Evolutionary conservation across 2,797 vertebrate species (phyloP), one percentile per base, ranked within the genome.

Genomic region (Falco peregrinus): DNA sequence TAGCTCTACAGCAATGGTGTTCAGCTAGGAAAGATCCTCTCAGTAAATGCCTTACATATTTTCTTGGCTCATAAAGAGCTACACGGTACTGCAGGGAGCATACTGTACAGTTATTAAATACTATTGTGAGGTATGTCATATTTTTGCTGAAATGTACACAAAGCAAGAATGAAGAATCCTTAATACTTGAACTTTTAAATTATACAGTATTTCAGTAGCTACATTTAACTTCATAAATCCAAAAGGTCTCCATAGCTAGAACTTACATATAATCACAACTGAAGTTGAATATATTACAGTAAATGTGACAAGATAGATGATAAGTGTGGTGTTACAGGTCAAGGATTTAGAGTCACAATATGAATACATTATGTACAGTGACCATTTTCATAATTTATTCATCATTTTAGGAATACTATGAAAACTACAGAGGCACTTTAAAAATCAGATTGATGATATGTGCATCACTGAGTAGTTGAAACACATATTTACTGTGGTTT

Each of bases 341-440:
- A 93, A 90, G 61, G 37, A 91, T 81, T 90, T 92, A 84, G 20
- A 92, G 53, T 61, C 67, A 71, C 3, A 4, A 43, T 68, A 33
- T 88, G 78, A 91, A 83, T 68, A 63, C 53, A 93, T 94, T 94
- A 93, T 67, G 26, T 12, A 50, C 31, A 71, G 31, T 64, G 57
- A 79, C 8, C 81, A 80, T 53, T 87, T 91, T 84, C 41, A 91
- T 67, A 39, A 94, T 90, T 88, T 91, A 83, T 87, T 90, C 60
- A 79, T 60, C 48, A n/a, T 51, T 95, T 94, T 80, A 87, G 37
- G 48, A 90, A 74, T 73, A 45, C 31, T 53, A 35, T 65, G 39
- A 96, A 94, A 97, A 87, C 80, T 45, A 75, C 1, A 78, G 77
- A 73, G 29, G 6, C 39, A 47, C 21, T 83, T 94, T 35, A 75